phyloP scores from a whole-genome alignment of 2,888 invertebrate species.

The Lagria hirta region DNA sequence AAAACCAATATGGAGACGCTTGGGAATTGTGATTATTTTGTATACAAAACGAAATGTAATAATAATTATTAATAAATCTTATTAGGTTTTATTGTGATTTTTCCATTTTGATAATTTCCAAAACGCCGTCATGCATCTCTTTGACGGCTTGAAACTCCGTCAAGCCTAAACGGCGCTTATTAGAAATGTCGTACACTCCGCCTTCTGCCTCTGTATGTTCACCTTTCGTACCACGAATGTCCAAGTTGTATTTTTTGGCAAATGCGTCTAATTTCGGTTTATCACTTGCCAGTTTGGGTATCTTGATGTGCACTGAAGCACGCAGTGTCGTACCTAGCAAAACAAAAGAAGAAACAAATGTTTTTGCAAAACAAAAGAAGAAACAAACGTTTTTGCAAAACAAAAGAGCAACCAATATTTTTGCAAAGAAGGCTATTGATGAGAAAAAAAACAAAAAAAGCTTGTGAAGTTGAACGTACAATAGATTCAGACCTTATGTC shows the following conservation, averaged over 20 bases:
- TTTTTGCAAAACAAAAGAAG: too few relatives aligned
- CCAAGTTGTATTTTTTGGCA: conserved; percentile 62
- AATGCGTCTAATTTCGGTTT: conserved; percentile 58
- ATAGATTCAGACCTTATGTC: too few relatives aligned
- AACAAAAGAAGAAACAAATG: neutral
- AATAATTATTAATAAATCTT: too few relatives aligned
- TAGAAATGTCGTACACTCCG: conserved; percentile 66
- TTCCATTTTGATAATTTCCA: conserved; percentile 62
- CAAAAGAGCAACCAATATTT: too few relatives aligned
- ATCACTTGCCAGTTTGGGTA: conserved; percentile 62
- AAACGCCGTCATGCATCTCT: conserved; percentile 66
- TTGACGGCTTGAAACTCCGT: conserved; percentile 65
- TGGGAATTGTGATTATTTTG: conserved; percentile 29
- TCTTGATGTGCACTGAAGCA: conserved; percentile 69
- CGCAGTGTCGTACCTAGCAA: conserved; percentile 66
- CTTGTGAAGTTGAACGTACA: too few relatives aligned
- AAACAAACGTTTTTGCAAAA: too few relatives aligned
- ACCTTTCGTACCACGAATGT: conserved; percentile 61
- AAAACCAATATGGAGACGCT: conserved; percentile 44
- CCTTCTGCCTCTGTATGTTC: conserved; percentile 64
- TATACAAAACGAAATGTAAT: neutral
- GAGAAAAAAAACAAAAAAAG: too few relatives aligned
- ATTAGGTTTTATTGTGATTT: too few relatives aligned
- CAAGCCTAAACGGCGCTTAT: conserved; percentile 66
- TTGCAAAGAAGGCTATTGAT: too few relatives aligned